Base-by-base conservation (phyloP, 2,797 vertebrate genomes). In the Onychomys arenicola region DNA sequence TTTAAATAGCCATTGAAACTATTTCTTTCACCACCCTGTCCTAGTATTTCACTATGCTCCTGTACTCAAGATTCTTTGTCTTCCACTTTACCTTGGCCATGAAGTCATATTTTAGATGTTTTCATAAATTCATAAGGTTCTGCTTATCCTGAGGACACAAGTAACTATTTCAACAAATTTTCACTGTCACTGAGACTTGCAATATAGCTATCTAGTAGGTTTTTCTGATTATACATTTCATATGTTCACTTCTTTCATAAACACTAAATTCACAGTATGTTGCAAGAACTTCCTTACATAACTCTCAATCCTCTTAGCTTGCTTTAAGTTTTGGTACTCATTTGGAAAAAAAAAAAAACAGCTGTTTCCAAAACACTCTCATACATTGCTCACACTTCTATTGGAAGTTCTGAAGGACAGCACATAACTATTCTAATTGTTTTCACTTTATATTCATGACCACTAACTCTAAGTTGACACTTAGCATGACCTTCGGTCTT, bases 61-160 rank as follows among this genome's bases (percentile, higher is more conserved):
- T 96, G 76, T 29, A 90, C 43, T 95, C 27, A 29, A 91, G 23
- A 67, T 19, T 77, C 43, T 6, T 78, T 96, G 52, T 91, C 52
- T 25, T 90, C 34, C 2, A 67, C 21, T 6, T 82, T 85, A 16
- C 6, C 43, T 88, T 73, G 16, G 37, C 85, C 13, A 10, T 59
- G 71, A 46, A 25, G 23, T 37, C 25, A 81, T 75, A 57, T 55
- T 88, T 69, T 59, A 89, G 11, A 76, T 34, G 3, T 40, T 49
- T 29, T 69, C 43, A 78, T 23, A 87, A 90, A 10, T 27, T 92
- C 19, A 90, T 25, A 3, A 91, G 1, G 27, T 87, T 23, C 23
- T 78, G 34, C 40, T 17, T 61, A 78, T 94, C 27, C 43, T 76
- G 10, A 2, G 21, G 17, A 89, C 13, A 91, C 23, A 5, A 6